These are phyloP conservation scores for Xyrichtys novacula DNA, from an alignment of 2,797 vertebrate species.

Conservation along the genomic window DNA sequence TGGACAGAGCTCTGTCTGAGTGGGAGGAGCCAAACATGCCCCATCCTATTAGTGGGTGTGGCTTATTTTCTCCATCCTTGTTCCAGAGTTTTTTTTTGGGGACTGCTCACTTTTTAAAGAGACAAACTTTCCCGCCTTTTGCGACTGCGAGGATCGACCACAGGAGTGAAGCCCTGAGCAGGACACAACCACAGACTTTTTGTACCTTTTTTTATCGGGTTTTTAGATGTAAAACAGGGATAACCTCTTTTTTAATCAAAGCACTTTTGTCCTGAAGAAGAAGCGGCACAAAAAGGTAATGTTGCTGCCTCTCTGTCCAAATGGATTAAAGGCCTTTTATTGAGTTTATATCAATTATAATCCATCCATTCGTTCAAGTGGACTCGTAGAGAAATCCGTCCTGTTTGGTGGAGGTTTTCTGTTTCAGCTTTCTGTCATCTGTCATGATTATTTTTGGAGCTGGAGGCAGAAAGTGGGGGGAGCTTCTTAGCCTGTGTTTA, in stretches of 20 bases:
- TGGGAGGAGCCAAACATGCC: not conserved
- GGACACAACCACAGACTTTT: constrained; percentile 68
- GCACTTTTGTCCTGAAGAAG: constrained; percentile 66
- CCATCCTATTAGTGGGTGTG: constrained; percentile 1
- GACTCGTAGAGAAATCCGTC: constrained; percentile 24
- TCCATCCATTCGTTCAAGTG: constrained; percentile 43
- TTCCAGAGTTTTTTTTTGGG: constrained; percentile 15
- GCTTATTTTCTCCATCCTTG: constrained; percentile 13
- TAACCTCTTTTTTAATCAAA: constrained; percentile 51
- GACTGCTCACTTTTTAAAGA: constrained; percentile 11
- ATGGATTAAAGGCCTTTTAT: not conserved
- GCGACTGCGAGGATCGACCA: constrained; percentile 46
- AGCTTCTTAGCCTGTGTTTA: constrained; percentile 15
- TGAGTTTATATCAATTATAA: constrained; percentile 42
- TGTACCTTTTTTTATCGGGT: constrained; percentile 29
- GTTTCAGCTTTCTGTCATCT: not conserved
- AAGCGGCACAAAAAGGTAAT: constrained; percentile 23
- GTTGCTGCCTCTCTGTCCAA: constrained; percentile 22
- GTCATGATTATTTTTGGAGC: constrained; percentile 7
- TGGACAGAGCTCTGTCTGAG: constrained; percentile 9
- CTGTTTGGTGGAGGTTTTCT: constrained; percentile 16
- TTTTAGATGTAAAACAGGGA: constrained; percentile 45
- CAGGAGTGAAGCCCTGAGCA: constrained; percentile 50
- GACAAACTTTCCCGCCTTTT: constrained; percentile 26
- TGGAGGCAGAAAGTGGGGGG: constrained; percentile 8